Base-by-base conservation (phyloP, 2,797 vertebrate genomes). In the Trichosurus vulpecula region DNA sequence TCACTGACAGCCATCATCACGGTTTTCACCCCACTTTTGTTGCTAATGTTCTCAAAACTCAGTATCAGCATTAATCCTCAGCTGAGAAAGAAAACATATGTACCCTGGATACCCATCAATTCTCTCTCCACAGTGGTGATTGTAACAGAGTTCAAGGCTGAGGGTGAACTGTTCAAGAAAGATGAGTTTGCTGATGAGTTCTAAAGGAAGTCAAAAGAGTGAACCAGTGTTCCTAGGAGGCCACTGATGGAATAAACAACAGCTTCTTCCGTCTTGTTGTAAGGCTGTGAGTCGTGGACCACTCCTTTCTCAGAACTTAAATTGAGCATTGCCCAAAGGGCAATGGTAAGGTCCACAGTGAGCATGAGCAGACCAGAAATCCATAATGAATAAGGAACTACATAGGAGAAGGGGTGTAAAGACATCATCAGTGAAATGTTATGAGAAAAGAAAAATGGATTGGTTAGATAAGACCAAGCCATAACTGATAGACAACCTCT, bases 171-270 rank as follows among this genome's bases (percentile, higher is more conserved):
- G 55, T 93, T 96, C 90, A 96, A 74, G 47, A 96, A 94, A 57
- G 61, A 93, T 90, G 91, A n/a, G 12, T 95, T 95, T 93, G 54
- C 91, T 92, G 95, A 95, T 90, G 54, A 95, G 57, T 89, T 94
- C 94, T 94, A 53, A 93, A 92, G 41, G 95, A 47, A 90, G 52
- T 90, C 61, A 74, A 96, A n/a, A 19, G 66, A 81, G 16, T 81
- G 74, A 27, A 87, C 41, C 29, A 51, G 41, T 47, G 22, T 87
- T 27, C 0, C 74, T 51, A 25, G 41, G 41, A 51, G 74, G 41
- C 9, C 9, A 29, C n/a, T 41, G n/a, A 25, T 19, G 61, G 66
- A 74, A 87, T 87, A 51, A 51, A 51, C 41, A 81, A 81, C 2
- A 87, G 74, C 41, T 47, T 47, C 41, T 87, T 87, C 9, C 1